A percentile compares a stretch with the other conserved stretches of the same genome.
Conservation (phyloP, 1,140 invertebrate genomes). For the Drosophila sucinea region DNA sequence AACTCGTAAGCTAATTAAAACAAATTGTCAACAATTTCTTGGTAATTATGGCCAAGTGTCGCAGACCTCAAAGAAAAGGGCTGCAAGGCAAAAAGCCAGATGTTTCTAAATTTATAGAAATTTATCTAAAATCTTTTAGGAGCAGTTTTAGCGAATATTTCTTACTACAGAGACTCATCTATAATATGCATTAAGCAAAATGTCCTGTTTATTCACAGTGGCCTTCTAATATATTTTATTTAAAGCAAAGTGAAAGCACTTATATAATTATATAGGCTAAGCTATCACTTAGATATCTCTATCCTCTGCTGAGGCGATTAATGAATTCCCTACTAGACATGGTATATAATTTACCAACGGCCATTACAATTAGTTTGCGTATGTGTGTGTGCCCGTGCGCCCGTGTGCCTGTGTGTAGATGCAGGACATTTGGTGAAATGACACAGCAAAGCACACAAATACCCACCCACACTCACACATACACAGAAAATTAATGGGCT, state of each 20-base stretch:
- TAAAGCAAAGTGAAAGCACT: slow-evolving; percentile 25
- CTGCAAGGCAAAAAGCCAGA: not conserved
- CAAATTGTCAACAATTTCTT: slow-evolving; percentile 55
- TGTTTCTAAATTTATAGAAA: not conserved
- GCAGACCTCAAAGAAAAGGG: not conserved
- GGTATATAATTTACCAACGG: slow-evolving; percentile 32
- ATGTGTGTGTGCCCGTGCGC: slow-evolving; percentile 5
- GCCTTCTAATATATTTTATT: slow-evolving; percentile 11
- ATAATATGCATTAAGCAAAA: not conserved
- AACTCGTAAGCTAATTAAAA: slow-evolving; percentile 63
- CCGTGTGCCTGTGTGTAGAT: slow-evolving; percentile 1
- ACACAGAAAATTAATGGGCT: slow-evolving; percentile 53
- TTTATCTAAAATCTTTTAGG: not conserved
- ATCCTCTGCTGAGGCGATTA: slow-evolving; percentile 24
- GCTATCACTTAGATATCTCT: slow-evolving; percentile 35
- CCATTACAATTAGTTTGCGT: slow-evolving; percentile 32
- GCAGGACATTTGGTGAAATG: slow-evolving; percentile 46
- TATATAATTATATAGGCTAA: slow-evolving; percentile 37
- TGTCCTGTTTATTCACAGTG: not conserved
- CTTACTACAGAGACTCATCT: too few species aligned
- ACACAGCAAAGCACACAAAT: slow-evolving; percentile 48
- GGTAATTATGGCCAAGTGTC: slow-evolving; percentile 47
- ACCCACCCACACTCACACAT: slow-evolving; percentile 8
- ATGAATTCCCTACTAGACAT: slow-evolving; percentile 31
- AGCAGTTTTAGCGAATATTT: too few species aligned